Base-by-base conservation (phyloP, 2,888 invertebrate species). In the Leptinotarsa rubiginosa region DNA sequence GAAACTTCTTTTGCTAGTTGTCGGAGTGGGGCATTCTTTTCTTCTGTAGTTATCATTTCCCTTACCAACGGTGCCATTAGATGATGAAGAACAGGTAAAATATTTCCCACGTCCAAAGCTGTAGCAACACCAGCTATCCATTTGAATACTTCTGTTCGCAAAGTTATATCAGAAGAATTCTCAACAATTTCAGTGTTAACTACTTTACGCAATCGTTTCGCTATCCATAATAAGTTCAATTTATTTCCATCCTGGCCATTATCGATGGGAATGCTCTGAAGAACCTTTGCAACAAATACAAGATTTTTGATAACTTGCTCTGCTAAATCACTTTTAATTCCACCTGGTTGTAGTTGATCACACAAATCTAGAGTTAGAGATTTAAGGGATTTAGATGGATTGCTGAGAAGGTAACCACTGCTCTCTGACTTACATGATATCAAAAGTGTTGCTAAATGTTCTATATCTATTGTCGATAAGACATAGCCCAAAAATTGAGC, bases 101-200 rank as follows among this genome's bases (percentile, higher is more conserved):
- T 85, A 41, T 90, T 89, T 3, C 92, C 91, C 2, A 87, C 83
- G 12, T 91, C 91, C 31, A 96, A 85, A 1, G 92, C 90, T 22
- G 93, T 90, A 13, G 92, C 89, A 0, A 96, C 85, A 16, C 94
- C 96, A 25, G 94, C 94, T 81, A 95, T 92, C 91, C 94, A 96
- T 80, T 95, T 94, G 83, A 97, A 96, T 65, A 95, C 92, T 82
- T 94, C 92, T 50, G 90, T 91, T 80, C 97, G 91, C 89, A 96
- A 92, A 79, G 91, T 88, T 77, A 90, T 92, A 64, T 90, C 90
- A 66, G 91, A 91, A 0, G 94, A 92, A 12, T 92, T 90, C 83
- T 93, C 92, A 16, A 94, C 92, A 0, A 96, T 91, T 89, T 97
- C 97, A 12, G 91, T 90, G 84, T 96, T 95, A 1, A 96, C 91